Evolutionary conservation across 2,797 vertebrate species (phyloP).

Genomic region (Anguilla megastoma): DNA sequence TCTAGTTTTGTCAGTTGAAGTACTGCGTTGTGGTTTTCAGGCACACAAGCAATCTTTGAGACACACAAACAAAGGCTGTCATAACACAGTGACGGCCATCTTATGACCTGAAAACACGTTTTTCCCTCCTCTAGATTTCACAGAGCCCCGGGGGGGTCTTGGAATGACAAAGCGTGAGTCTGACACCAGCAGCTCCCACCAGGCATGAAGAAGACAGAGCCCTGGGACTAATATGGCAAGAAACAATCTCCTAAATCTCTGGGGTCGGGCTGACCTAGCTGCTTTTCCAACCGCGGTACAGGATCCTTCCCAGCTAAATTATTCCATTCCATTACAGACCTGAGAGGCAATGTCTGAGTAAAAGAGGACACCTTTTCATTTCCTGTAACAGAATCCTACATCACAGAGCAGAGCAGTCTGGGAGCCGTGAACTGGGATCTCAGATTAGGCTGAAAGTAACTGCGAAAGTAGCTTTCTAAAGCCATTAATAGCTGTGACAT

Average conservation of each 20-base stretch:
- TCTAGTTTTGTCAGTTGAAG: neutral
- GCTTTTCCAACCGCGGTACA: neutral
- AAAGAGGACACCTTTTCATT: slow-evolving; percentile 10
- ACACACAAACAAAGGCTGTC: slow-evolving; percentile 48
- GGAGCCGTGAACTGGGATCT: neutral
- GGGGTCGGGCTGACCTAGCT: neutral
- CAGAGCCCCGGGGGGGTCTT: slow-evolving; percentile 55
- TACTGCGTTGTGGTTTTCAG: neutral
- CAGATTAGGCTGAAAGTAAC: slow-evolving; percentile 8
- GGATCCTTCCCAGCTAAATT: neutral
- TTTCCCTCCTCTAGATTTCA: slow-evolving; percentile 57
- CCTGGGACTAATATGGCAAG: neutral
- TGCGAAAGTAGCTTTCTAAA: neutral
- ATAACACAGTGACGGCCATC: slow-evolving; percentile 52
- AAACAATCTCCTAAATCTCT: neutral
- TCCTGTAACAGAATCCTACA: slow-evolving; percentile 1
- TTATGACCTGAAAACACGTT: slow-evolving; percentile 62
- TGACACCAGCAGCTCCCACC: neutral
- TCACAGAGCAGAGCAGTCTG: neutral
- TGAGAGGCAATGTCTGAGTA: neutral
- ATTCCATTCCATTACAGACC: neutral
- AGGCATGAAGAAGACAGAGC: neutral
- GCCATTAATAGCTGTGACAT: neutral
- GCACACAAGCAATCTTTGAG: slow-evolving; percentile 35
- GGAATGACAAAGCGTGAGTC: neutral